Percentiles rank a stretch among this genome's conserved stretches.
Conservation (phyloP, 2,113 vertebrate species). For the Oncorhynchus keta region DNA sequence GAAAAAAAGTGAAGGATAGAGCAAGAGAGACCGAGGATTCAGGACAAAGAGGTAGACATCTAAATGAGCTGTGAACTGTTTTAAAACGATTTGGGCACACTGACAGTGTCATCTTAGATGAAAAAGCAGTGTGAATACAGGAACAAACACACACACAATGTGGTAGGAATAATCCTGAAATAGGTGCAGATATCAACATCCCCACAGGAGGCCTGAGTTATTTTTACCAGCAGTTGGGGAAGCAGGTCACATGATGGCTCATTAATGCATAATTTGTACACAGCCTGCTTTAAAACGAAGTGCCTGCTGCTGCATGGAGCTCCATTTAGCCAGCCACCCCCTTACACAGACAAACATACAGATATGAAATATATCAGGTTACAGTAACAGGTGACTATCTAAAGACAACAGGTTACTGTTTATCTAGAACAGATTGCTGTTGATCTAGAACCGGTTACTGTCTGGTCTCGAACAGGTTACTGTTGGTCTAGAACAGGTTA, state of each 20-base stretch:
- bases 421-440: neutral
- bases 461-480: too few relatives aligned
- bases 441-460: too few relatives aligned
- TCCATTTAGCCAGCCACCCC: neutral
- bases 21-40: neutral
- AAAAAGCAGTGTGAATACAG: slow-evolving; percentile 21
- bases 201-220: slow-evolving; percentile 64
- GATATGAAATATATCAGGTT: neutral
- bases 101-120: slow-evolving; percentile 18
- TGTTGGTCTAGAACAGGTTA: too few relatives aligned
- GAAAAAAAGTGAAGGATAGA: slow-evolving; percentile 17
- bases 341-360: neutral
- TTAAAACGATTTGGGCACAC: neutral
- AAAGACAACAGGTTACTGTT: slow-evolving; percentile 1
- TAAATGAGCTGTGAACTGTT: slow-evolving; percentile 32
- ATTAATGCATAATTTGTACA: slow-evolving; percentile 71
- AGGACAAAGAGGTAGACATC: slow-evolving; percentile 5
- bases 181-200: slow-evolving; percentile 66
- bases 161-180: slow-evolving; percentile 63
- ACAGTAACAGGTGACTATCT: neutral
- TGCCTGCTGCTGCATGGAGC: neutral
- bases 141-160: slow-evolving; percentile 36
- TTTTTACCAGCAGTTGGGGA: slow-evolving; percentile 54
- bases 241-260: slow-evolving; percentile 57
- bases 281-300: slow-evolving; percentile 59